Evolutionary conservation across 2,797 vertebrate species (phyloP), one percentile per base, ranked within the genome.

Genomic region (Trematomus bernacchii): DNA sequence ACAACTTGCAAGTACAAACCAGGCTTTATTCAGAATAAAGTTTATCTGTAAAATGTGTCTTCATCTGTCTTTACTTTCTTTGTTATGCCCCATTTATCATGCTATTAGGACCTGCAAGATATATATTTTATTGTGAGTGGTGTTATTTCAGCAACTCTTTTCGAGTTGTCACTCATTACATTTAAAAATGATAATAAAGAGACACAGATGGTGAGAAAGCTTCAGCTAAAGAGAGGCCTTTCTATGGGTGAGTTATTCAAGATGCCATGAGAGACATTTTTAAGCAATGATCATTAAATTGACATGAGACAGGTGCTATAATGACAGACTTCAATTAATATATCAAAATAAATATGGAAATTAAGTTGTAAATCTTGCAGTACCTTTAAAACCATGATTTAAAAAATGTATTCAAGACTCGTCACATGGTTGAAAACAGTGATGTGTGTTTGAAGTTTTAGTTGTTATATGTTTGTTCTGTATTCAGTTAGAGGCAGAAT

Each of bases 401-500:
- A 54, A 61, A 40, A 57, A 1, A 50, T 27, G 27, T 12, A 21
- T 46, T 43, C 8, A 37, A 13, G 15, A 14, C 8, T 18, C 10
- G 16, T 64, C 18, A 43, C 13, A 46, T 14, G 16, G 42, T 21
- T 66, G 27, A 23, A 65, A 53, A 15, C 15, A n/a, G 12, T 51
- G 15, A 13, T 53, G 21, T 71, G n/a, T 3, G 1, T 59, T 23
- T 68, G 1, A 23, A 48, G 18, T 50, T 0, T 27, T 33, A 10
- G 3, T 52, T 16, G 16, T 6, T 64, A 4, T n/a, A 1, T 67
- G 2, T 71, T 14, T 64, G 47, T 65, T 58, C 1, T 80, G 10
- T 58, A 13, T 90, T 64, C 53, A 97, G 96, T 83, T 92, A 70
- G 83, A 88, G 57, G 72, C 83, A 66, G 94, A 95, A 79, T 91